These are phyloP conservation scores for Notocelia uddmanniana DNA, from an alignment of 2,888 invertebrate species.

Conservation along the genomic window DNA sequence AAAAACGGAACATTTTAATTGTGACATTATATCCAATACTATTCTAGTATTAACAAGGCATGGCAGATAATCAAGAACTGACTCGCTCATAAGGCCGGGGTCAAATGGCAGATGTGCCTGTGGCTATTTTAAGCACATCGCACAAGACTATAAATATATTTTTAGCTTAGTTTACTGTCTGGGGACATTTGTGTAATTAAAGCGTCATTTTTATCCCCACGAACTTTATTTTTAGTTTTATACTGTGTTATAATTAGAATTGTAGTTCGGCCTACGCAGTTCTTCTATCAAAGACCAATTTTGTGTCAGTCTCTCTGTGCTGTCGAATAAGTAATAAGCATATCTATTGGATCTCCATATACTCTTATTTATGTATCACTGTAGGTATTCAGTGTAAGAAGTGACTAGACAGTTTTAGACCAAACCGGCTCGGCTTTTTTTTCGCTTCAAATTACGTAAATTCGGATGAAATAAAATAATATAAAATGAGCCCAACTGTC, in stretches of 20 bases:
- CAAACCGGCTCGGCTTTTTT: too few relatives aligned
- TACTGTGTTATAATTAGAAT: not conserved
- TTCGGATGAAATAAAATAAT: too few relatives aligned
- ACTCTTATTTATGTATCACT: too few relatives aligned
- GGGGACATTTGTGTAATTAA: conserved; percentile 25
- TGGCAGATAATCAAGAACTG: conserved; percentile 52
- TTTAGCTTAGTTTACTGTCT: conserved; percentile 30
- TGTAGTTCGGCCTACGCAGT: too few relatives aligned
- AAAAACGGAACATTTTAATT: conserved; percentile 9
- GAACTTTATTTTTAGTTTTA: not conserved
- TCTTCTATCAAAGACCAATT: too few relatives aligned
- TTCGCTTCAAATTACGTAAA: too few relatives aligned
- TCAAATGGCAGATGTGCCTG: conserved; percentile 50
- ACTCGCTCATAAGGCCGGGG: conserved; percentile 52
- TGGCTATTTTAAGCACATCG: conserved; percentile 36
- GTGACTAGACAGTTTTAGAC: too few relatives aligned
- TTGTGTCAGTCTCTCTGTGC: too few relatives aligned
- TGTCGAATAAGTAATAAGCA: too few relatives aligned
- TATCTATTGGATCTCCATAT: too few relatives aligned
- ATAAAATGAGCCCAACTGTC: too few relatives aligned
- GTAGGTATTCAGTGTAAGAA: too few relatives aligned
- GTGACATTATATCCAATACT: conserved; percentile 8
- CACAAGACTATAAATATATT: conserved; percentile 37
- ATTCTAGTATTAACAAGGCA: conserved; percentile 49
- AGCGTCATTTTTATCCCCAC: not conserved